Percentiles rank a stretch among this genome's conserved stretches.
These are phyloP conservation scores for Hydractinia echinata DNA, from an alignment of 30 jellyfish, hydroid and myxozoan genomes.

Conservation along the genomic window DNA sequence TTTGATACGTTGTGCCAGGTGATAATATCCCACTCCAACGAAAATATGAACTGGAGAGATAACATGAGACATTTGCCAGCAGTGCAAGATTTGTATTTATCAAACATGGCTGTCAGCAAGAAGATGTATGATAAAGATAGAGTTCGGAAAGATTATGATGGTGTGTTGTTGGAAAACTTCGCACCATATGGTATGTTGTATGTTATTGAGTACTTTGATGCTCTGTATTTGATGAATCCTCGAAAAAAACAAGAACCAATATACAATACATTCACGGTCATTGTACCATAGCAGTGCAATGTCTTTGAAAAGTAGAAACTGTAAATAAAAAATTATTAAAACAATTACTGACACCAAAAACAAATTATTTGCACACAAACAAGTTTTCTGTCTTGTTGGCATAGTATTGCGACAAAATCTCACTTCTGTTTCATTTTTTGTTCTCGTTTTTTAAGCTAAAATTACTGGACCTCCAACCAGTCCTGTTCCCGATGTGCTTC, in stretches of 20 bases:
- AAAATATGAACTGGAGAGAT: conserved; percentile 22
- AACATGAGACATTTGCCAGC: conserved; percentile 18
- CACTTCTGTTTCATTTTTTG: too few relatives aligned
- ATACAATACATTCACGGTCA: too few relatives aligned
- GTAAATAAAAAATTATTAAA: too few relatives aligned
- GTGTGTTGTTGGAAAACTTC: conserved; percentile 57
- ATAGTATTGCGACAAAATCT: background rate
- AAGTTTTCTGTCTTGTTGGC: background rate
- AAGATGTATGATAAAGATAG: background rate
- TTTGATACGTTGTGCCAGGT: conserved; percentile 6
- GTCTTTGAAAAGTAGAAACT: too few relatives aligned
- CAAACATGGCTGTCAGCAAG: background rate
- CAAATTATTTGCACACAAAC: too few relatives aligned
- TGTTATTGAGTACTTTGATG: background rate
- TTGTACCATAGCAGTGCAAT: too few relatives aligned
- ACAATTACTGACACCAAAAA: too few relatives aligned
- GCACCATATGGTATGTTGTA: conserved; percentile 70
- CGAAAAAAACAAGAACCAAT: too few relatives aligned
- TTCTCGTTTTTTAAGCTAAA: conserved; percentile 47
- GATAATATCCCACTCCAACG: background rate
- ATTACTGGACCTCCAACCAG: conserved; percentile 61
- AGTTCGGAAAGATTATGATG: conserved; percentile 35
- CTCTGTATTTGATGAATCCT: too few relatives aligned
- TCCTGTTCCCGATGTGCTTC: conserved; percentile 63
- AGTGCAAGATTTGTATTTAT: conserved; percentile 8